These are phyloP conservation scores for Lophochroa leadbeateri DNA, from an alignment of 2,113 vertebrate genomes.

Conservation along the genomic window DNA sequence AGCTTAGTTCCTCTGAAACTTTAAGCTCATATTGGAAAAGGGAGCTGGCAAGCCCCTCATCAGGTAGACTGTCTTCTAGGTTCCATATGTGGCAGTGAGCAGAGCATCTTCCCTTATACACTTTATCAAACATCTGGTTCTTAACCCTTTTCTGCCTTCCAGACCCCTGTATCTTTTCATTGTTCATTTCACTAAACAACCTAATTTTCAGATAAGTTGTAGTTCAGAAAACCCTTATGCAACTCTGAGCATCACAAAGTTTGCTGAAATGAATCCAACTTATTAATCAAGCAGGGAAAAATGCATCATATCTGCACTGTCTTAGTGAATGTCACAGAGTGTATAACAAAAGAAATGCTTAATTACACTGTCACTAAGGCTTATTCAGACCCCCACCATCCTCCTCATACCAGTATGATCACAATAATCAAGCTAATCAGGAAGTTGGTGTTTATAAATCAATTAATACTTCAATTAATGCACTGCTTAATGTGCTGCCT, in stretches of 20 bases:
- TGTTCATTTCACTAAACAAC: not conserved
- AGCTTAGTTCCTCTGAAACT: not conserved
- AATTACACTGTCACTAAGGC: constrained; percentile 4
- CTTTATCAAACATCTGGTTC: not conserved
- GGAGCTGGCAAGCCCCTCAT: not conserved
- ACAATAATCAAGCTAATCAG: constrained; percentile 56
- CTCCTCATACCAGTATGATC: not conserved
- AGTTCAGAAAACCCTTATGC: not conserved
- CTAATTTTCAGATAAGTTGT: not conserved
- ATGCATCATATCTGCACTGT: not conserved
- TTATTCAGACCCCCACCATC: not conserved
- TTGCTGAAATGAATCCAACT: not conserved
- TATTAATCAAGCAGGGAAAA: constrained; percentile 6
- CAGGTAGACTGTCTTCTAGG: not conserved
- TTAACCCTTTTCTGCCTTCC: not conserved
- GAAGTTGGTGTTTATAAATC: constrained; percentile 57
- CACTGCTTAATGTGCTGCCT: constrained; percentile 43
- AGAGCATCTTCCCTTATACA: not conserved
- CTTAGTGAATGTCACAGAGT: not conserved
- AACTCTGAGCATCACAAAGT: not conserved
- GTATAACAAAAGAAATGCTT: constrained; percentile 34
- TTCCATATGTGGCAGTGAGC: not conserved
- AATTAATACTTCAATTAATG: constrained; percentile 70
- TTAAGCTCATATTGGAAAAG: not conserved
- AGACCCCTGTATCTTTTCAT: not conserved